These are phyloP conservation scores for Venturia canescens DNA, from an alignment of 1,140 invertebrate genomes.

Conservation along the genomic window DNA sequence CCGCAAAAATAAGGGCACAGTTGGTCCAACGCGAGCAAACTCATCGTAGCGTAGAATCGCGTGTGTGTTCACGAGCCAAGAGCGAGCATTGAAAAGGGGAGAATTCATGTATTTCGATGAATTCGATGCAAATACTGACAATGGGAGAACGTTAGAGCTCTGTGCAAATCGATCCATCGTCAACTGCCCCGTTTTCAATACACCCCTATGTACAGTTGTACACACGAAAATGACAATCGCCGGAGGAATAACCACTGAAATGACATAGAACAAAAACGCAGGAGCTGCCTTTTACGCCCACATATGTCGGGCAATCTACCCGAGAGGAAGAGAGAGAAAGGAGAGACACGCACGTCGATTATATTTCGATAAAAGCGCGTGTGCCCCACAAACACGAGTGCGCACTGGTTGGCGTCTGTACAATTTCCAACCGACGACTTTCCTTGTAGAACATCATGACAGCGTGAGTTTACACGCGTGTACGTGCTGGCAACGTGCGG, in stretches of 20 bases:
- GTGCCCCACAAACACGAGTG: no score
- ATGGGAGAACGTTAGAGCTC: background rate
- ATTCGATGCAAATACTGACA: background rate
- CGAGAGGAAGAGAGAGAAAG: no score
- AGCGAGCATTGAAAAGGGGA: background rate
- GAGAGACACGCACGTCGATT: no score
- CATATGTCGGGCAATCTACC: no score
- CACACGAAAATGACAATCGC: background rate
- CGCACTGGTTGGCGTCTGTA: no score
- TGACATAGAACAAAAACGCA: background rate
- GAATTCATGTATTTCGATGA: background rate
- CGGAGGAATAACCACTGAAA: background rate
- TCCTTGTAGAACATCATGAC: no score
- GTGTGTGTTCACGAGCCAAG: background rate
- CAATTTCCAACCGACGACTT: no score
- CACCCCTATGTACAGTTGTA: conserved; percentile 21
- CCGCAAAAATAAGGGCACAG: background rate
- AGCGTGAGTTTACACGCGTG: no score
- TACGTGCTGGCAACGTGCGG: no score
- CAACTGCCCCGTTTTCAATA: background rate
- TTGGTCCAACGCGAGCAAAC: background rate
- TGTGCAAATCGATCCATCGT: background rate
- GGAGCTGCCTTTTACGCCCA: no score
- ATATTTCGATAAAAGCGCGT: no score
- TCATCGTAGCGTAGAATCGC: background rate